Base-by-base conservation (phyloP, 2,888 invertebrate genomes). In the Nebria salina region DNA sequence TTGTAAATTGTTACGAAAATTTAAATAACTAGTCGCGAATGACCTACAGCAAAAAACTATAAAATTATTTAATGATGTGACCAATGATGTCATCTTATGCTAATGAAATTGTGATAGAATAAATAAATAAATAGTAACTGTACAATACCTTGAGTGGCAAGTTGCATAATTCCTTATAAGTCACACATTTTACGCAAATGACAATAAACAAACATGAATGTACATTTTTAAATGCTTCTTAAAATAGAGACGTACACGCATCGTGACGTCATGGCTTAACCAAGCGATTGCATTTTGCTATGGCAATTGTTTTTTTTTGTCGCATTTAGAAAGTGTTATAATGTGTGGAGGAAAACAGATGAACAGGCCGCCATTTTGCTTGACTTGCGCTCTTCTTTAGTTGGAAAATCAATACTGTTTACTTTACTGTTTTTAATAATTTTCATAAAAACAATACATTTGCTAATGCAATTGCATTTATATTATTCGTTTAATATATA, bases 121-220 rank as follows among this genome's bases (percentile, higher is more conserved):
- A 54, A 54, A 8, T 70, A 54, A 54, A 8, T 54, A 54, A 54
- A 54, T 54, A 54, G 54, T 54, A 54, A 54, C 54, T 13, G 54
- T 70, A 73, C 73, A 75, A 75, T 80, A 80, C 80, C 80, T 80
- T 75, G 68, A 54, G 15, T 70, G 42, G 54, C 34, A 54, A 54
- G 75, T 80, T 80, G 80, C 80, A 80, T 80, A 75, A 80, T 72
- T 80, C 75, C 80, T 70, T 80, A 75, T 80, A 72, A 64, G 75
- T 75, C 80, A 79, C 79, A 79, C 43, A 42, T 78, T 42, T 15
- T 42, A 7, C 42, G 34, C 34, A 15, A 74, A 66, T 78, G 78
- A 73, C 73, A 78, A 77, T 26, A 74, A 65, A 68, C 15, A 43
- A 15, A 43, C 74, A 42, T 74, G 43, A 20, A 20, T 20, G 20